A percentile compares a stretch with the other conserved stretches of the same genome.
Evolutionary conservation across 2,113 vertebrate genomes (phyloP).

Genomic region (Trogon melanurus): DNA sequence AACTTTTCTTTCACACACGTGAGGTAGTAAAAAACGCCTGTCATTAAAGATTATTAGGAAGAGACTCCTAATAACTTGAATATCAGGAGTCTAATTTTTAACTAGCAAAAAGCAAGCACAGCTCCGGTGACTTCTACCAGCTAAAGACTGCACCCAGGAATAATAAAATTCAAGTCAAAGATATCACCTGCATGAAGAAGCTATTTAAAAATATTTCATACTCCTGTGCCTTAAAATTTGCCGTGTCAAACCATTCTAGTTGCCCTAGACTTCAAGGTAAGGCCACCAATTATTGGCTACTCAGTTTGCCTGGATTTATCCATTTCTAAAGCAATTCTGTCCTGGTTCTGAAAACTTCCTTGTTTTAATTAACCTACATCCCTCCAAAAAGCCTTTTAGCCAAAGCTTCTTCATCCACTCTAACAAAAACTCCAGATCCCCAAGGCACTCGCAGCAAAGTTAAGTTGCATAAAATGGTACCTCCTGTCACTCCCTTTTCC

Average conservation of each 20-base stretch:
- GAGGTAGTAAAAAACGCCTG: neutral
- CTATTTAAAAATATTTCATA: neutral
- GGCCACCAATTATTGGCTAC: neutral
- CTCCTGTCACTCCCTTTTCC: neutral
- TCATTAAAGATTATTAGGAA: neutral
- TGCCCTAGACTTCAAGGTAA: neutral
- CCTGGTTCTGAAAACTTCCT: neutral
- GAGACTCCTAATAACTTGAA: neutral
- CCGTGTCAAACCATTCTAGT: neutral
- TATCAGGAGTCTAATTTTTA: neutral
- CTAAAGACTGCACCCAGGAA: neutral
- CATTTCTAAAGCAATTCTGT: neutral
- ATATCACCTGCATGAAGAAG: neutral
- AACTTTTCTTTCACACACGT: neutral
- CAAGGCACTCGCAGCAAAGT: neutral
- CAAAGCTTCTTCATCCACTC: neutral
- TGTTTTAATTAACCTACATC: neutral
- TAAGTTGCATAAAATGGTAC: neutral
- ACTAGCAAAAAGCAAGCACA: neutral
- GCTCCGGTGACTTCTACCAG: neutral
- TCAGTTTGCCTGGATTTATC: neutral
- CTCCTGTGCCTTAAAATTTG: rapidly evolving
- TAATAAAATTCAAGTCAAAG: neutral
- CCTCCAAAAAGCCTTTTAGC: neutral
- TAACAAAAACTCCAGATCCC: neutral